Percentiles rank a stretch among this genome's conserved stretches.
Evolutionary conservation across 2,113 vertebrate genomes (phyloP).

Genomic region (Oxygymnocypris stewartii): DNA sequence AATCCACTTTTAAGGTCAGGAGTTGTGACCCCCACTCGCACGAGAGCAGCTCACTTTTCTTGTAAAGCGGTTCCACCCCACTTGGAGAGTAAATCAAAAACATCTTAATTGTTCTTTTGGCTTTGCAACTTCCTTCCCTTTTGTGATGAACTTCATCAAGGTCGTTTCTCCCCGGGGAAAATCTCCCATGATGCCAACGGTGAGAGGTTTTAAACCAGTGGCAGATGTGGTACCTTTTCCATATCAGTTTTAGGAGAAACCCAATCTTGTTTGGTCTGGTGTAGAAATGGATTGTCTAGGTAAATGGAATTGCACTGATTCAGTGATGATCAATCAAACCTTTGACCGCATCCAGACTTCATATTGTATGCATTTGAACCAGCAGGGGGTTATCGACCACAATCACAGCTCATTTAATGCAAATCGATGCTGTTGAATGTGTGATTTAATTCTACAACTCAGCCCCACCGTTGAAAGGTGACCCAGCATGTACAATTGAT

Average conservation of each 20-base stretch:
- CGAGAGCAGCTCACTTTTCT: constrained; percentile 62
- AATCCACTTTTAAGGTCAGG: constrained; percentile 57
- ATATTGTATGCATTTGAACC: background rate
- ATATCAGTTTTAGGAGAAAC: constrained; percentile 30
- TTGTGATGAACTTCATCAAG: constrained; percentile 31
- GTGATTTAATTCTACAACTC: background rate
- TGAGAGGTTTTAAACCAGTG: constrained; percentile 29
- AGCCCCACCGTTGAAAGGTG: constrained; percentile 31
- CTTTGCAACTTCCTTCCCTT: constrained; percentile 57
- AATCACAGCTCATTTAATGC: background rate
- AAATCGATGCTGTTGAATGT: background rate
- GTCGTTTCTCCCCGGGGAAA: constrained; percentile 49
- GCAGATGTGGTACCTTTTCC: constrained; percentile 23
- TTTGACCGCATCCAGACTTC: constrained; percentile 12
- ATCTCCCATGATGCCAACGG: constrained; percentile 22
- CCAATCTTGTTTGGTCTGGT: constrained; percentile 46
- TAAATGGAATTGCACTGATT: constrained; percentile 17
- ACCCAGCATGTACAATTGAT: constrained; percentile 57
- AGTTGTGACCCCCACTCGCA: constrained; percentile 61
- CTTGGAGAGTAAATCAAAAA: constrained; percentile 67
- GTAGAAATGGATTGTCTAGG: constrained; percentile 36
- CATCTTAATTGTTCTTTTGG: constrained; percentile 67
- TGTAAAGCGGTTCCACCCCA: constrained; percentile 58
- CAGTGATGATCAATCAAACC: constrained; percentile 18
- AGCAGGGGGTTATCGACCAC: background rate